Conservation (phyloP, 1,140 invertebrate species). For the Aphidius ervi region DNA sequence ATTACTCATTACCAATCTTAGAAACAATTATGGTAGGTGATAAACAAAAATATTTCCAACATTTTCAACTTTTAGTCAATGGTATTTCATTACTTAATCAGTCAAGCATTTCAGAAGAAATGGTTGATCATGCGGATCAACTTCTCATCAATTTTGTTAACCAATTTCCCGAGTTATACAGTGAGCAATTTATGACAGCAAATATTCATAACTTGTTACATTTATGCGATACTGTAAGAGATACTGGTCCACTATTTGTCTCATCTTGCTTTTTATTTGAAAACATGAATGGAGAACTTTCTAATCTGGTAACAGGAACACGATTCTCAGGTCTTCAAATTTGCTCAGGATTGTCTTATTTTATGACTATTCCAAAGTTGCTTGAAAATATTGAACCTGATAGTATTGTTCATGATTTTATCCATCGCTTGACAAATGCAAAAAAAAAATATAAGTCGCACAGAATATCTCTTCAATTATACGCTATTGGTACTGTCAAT, state of each 20-base stretch:
- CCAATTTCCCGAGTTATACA: too few relatives aligned
- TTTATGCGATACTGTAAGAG: too few relatives aligned
- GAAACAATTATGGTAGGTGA: too few relatives aligned
- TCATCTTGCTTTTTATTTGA: neutral
- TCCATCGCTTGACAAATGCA: neutral
- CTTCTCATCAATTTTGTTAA: too few relatives aligned
- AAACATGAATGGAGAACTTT: neutral
- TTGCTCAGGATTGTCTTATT: neutral
- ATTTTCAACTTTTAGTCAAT: too few relatives aligned
- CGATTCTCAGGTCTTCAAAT: slow-evolving; percentile 4
- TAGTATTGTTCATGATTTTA: neutral
- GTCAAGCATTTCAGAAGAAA: too few relatives aligned
- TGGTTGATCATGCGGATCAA: too few relatives aligned
- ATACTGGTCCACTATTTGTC: neutral
- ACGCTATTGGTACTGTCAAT: neutral
- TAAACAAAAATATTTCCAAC: too few relatives aligned
- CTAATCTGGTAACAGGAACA: neutral
- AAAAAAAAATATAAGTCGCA: neutral
- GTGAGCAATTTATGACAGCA: too few relatives aligned
- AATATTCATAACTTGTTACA: too few relatives aligned
- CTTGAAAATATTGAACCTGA: neutral
- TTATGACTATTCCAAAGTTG: neutral
- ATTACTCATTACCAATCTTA: too few relatives aligned
- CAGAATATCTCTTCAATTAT: neutral
- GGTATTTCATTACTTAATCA: too few relatives aligned